Conservation (phyloP, 2,113 vertebrate genomes). For the Chloroceryle aenea region DNA sequence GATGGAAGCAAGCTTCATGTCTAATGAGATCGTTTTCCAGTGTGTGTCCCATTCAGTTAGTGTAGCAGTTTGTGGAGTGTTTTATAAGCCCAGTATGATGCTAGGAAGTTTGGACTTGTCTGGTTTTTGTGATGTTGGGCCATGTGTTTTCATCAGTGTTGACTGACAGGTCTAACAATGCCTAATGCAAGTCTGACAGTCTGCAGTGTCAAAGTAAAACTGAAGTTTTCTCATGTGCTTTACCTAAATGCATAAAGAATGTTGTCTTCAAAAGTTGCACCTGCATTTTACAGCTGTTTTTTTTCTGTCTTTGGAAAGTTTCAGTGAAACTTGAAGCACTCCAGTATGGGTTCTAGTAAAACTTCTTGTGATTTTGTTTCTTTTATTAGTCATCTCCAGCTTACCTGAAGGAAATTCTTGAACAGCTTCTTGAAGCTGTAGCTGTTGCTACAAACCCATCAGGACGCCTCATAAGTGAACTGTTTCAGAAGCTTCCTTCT, state of each 20-base stretch:
- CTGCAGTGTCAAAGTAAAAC: not conserved
- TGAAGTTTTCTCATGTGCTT: not conserved
- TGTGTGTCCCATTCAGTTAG: not conserved
- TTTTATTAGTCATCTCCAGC: conserved; percentile 79
- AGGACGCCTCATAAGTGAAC: conserved; percentile 92
- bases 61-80: not conserved
- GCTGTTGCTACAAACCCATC: conserved; percentile 89
- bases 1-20: not conserved
- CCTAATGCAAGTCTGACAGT: not conserved
- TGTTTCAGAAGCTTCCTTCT: conserved; percentile 98
- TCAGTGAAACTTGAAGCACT: not conserved
- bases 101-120: not conserved
- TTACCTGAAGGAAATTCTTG: conserved; percentile 91
- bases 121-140: not conserved
- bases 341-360: not conserved
- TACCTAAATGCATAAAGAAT: not conserved
- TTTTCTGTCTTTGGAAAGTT: not conserved
- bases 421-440: conserved; percentile 93
- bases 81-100: not conserved
- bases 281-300: not conserved
- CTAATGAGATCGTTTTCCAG: accelerated
- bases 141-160: not conserved
- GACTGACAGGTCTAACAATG: not conserved
- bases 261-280: not conserved
- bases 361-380: not conserved